Evolutionary conservation across 2,113 vertebrate species (phyloP), one percentile per base, ranked within the genome.

Genomic region (Lamprotornis superbus): DNA sequence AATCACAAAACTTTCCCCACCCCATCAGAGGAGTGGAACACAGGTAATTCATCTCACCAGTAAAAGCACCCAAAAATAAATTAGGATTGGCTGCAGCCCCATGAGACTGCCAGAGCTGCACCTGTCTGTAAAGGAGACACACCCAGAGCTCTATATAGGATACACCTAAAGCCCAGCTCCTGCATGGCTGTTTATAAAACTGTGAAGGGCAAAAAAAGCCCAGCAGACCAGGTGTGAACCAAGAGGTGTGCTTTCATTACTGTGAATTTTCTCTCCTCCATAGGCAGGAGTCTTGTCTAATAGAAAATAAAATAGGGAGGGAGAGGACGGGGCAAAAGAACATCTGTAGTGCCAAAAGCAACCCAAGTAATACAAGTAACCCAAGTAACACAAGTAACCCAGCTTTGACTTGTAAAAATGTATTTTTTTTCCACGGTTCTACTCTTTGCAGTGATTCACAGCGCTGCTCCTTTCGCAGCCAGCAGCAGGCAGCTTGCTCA

Each of bases 401-500:
- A 61, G 42, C 31, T 67, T 3, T n/a, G 71, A 86, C 47, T 40
- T 30, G 59, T 63, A 90, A 94, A 93, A 87, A 59, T 10, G 6
- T 47, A 5, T 8, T 60, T 83, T 59, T 59, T 67, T 96, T 53
- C 42, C 49, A 68, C 57, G 19, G 57, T 52, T 75, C 40, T 64
- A 28, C 49, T 53, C 90, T 74, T 35, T 16, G 20, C n/a, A 50
- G 46, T 2, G 3, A 88, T 73, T 83, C 63, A 31, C 49, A 61
- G 85, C 1, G 0, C 47, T 53, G 56, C 63, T 74, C 83, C 33
- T 87, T 83, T 79, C 1, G 0, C 71, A 91, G 44, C 28, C 69
- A 84, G 65, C 64, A 92, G 76, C 83, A 80, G 59, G 63, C 76
- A 78, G 33, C 44, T 79, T 9, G 67, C 53, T 91, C 70, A 56